Conservation (phyloP, 2,797 vertebrate species). For the Sebastes minor region DNA sequence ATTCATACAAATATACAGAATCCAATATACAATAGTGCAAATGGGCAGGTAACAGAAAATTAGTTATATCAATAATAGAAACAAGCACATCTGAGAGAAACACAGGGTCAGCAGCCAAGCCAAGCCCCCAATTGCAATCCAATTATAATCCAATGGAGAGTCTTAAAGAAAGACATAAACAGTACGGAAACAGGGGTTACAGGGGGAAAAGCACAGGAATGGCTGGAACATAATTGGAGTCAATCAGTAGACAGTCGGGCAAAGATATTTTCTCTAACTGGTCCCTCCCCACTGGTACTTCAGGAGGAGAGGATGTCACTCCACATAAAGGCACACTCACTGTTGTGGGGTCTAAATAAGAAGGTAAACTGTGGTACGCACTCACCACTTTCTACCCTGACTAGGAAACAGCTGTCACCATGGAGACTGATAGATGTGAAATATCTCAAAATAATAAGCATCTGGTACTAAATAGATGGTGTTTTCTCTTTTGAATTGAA, state of each 20-base stretch:
- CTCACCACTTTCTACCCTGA: background rate
- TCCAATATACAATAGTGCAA: background rate
- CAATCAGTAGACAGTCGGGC: background rate
- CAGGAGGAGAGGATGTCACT: background rate
- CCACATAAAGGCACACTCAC: background rate
- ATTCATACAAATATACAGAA: background rate
- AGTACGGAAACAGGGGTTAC: background rate
- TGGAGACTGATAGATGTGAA: slow-evolving; percentile 16
- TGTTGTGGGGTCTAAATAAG: background rate
- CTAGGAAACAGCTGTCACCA: slow-evolving; percentile 24
- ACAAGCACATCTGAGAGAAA: no score
- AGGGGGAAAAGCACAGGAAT: background rate
- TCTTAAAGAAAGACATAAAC: background rate
- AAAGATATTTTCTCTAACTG: background rate
- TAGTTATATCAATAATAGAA: background rate
- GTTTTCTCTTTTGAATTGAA: background rate
- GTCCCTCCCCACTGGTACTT: background rate
- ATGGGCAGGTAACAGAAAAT: background rate
- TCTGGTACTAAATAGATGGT: background rate
- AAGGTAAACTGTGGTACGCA: slow-evolving; percentile 7
- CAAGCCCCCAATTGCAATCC: no score
- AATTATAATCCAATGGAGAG: no score
- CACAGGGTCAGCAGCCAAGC: no score
- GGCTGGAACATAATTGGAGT: background rate
- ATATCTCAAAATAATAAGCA: background rate